Percentiles rank a stretch among this genome's conserved stretches.
Conservation (phyloP, 2,113 vertebrate genomes). For the Dipodomys merriami region DNA sequence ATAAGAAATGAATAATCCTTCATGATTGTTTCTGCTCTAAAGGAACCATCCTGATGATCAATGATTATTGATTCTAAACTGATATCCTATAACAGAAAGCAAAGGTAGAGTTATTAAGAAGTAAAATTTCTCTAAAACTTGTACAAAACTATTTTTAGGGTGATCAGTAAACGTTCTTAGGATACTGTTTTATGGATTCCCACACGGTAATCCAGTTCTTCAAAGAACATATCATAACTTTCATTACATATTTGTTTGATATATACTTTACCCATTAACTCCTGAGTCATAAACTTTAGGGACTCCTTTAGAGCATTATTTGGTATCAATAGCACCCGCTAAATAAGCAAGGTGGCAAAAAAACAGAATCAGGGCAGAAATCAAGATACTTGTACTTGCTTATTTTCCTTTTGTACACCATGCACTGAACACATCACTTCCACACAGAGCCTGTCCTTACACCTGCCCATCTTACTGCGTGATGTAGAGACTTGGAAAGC, state of each 20-base stretch:
- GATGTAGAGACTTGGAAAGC: neutral
- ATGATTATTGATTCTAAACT: slow-evolving; percentile 87
- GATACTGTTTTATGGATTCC: neutral
- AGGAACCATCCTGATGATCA: slow-evolving; percentile 87
- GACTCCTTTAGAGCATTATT: neutral
- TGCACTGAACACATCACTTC: neutral
- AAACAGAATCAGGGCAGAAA: neutral
- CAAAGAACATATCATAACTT: neutral
- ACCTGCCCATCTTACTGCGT: neutral
- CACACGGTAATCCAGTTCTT: neutral
- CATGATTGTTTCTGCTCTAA: slow-evolving; percentile 90
- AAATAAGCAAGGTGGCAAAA: neutral
- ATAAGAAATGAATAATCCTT: slow-evolving; percentile 92
- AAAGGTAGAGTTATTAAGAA: slow-evolving; percentile 40
- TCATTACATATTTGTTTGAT: slow-evolving; percentile 11
- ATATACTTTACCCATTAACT: neutral
- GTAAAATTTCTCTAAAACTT: neutral
- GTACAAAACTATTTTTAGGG: neutral
- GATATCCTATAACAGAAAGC: slow-evolving; percentile 83
- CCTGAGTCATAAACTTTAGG: slow-evolving; percentile 12
- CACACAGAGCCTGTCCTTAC: neutral
- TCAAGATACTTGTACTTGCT: slow-evolving; percentile 14
- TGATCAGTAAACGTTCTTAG: neutral
- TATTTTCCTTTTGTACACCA: neutral
- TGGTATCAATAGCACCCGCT: neutral